phyloP scores from a whole-genome alignment of 2,113 vertebrate genomes.

The Oriolus oriolus region DNA sequence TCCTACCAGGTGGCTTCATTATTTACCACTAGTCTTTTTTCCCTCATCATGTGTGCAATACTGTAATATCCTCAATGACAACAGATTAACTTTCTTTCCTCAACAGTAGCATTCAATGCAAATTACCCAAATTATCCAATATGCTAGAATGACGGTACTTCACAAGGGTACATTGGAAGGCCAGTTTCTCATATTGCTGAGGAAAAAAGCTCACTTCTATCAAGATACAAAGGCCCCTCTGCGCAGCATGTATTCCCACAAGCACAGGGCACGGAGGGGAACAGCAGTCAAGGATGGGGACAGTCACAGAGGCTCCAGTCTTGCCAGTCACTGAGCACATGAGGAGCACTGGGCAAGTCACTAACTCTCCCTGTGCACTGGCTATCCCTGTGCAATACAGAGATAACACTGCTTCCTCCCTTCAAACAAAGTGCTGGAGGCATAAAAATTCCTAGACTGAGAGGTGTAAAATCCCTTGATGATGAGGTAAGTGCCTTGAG shows the following conservation, averaged over 20 bases:
- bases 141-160: background rate
- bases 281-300: background rate
- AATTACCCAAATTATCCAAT: constrained; percentile 40
- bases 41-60: background rate
- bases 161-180: background rate
- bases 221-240: background rate
- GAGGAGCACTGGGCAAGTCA: background rate
- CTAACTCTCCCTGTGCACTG: background rate
- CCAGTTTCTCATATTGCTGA: background rate
- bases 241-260: background rate
- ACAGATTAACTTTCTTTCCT: background rate
- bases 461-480: constrained; percentile 27
- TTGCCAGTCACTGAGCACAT: background rate
- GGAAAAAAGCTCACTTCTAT: background rate
- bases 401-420: constrained; percentile 7
- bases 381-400: background rate
- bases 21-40: constrained; percentile 58
- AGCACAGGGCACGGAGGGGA: background rate
- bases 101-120: background rate
- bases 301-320: background rate
- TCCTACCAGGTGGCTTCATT: constrained; percentile 69
- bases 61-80: background rate
- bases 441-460: constrained; percentile 10
- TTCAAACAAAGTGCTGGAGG: constrained; percentile 22
- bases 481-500: constrained; percentile 49